Evolutionary conservation across 2,797 vertebrate species (phyloP).

Genomic region (Basileuterus tristriatus): DNA sequence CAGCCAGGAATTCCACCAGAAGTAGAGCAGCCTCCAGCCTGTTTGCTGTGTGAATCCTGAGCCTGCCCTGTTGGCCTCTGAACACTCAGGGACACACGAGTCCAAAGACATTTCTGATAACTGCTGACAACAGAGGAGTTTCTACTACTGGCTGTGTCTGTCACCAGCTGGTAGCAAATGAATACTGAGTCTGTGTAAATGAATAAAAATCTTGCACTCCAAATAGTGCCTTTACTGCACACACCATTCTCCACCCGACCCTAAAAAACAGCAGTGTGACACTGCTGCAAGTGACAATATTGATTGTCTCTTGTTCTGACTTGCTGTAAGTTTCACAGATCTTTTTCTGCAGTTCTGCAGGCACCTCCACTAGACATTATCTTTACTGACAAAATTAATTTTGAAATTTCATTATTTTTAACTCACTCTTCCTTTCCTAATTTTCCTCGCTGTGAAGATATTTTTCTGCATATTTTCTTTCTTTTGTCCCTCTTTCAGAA

Average conservation of each 20-base stretch:
- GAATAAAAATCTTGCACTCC: neutral
- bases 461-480: neutral
- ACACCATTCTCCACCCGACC: accelerated
- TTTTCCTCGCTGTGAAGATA: neutral
- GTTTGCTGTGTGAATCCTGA: neutral
- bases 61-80: neutral
- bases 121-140: neutral
- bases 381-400: neutral
- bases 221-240: neutral
- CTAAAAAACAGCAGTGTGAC: neutral
- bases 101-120: neutral
- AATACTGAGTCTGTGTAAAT: neutral
- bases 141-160: neutral
- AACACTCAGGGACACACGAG: neutral
- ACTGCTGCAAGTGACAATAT: neutral
- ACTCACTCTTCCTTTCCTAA: neutral
- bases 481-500: neutral
- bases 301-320: neutral
- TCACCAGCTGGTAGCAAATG: neutral
- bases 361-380: neutral
- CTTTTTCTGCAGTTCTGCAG: neutral
- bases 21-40: neutral
- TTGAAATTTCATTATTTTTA: neutral
- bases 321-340: neutral
- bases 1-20: neutral